A percentile compares a stretch with the other conserved stretches of the same genome.
phyloP scores from a whole-genome alignment of 2,797 vertebrate species.

The Scomberomorus guttatus region DNA sequence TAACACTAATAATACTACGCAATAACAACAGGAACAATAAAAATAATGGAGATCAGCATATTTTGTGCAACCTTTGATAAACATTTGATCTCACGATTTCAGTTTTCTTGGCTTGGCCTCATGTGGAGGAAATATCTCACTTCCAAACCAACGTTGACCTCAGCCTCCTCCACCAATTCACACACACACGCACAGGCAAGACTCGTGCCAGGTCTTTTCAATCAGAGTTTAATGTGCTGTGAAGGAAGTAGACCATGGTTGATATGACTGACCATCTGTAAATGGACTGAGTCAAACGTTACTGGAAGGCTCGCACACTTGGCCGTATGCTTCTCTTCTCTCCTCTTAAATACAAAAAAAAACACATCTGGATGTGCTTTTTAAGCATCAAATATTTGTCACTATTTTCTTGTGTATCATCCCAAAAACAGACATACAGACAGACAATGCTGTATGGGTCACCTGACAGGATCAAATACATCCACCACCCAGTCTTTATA shows the following conservation, averaged over 20 bases:
- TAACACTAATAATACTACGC: not conserved
- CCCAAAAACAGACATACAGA: not conserved
- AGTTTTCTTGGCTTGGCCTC: not conserved
- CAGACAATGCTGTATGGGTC: conserved; percentile 13
- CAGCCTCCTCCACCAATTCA: not conserved
- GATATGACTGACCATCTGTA: conserved; percentile 67
- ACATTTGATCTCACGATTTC: not conserved
- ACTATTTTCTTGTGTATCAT: not conserved
- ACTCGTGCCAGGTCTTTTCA: conserved; percentile 51
- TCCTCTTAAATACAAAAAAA: not conserved
- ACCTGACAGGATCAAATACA: conserved; percentile 63
- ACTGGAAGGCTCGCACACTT: conserved; percentile 65
- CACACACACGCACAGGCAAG: not conserved
- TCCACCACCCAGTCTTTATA: conserved; percentile 56
- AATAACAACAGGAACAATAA: not conserved
- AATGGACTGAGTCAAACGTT: conserved; percentile 71
- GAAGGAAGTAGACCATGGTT: conserved; percentile 51
- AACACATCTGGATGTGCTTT: not conserved
- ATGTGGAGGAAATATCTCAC: conserved; percentile 18
- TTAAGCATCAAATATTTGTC: conserved; percentile 5
- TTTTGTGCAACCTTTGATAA: not conserved
- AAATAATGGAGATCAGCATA: not conserved
- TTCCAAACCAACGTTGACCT: not conserved
- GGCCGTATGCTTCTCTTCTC: conserved; percentile 37
- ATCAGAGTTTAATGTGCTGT: conserved; percentile 59